phyloP scores from a whole-genome alignment of 2,888 invertebrate genomes.

The Ophonus ardosiacus region DNA sequence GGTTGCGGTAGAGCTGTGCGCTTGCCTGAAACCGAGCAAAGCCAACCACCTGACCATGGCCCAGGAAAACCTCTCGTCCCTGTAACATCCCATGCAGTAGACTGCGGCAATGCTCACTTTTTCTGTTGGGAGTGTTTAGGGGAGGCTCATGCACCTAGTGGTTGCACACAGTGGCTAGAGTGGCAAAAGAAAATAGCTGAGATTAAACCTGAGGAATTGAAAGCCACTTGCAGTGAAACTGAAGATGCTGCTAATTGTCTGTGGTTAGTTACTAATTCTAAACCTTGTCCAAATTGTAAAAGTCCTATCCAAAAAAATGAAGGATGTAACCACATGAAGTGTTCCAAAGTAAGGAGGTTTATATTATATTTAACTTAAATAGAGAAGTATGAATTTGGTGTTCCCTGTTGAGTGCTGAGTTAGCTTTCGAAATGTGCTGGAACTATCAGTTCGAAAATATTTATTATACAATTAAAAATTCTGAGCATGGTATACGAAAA shows the following conservation, averaged over 20 bases:
- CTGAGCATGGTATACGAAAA: too few relatives aligned
- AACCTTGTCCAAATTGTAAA: slow-evolving; percentile 84
- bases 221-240: slow-evolving; percentile 77
- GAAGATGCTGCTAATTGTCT: slow-evolving; percentile 82
- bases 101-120: slow-evolving; percentile 84
- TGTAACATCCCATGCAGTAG: slow-evolving; percentile 80
- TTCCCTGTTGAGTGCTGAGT: background rate
- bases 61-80: slow-evolving; percentile 68
- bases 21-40: slow-evolving; percentile 79
- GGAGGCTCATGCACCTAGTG: slow-evolving; percentile 83
- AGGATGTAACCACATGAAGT: slow-evolving; percentile 86
- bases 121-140: slow-evolving; percentile 82
- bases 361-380: background rate
- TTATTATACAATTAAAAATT: too few relatives aligned
- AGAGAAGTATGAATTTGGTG: background rate
- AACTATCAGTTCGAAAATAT: too few relatives aligned
- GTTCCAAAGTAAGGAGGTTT: slow-evolving; percentile 78
- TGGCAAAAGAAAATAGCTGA: slow-evolving; percentile 81
- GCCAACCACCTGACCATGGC: slow-evolving; percentile 57
- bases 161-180: slow-evolving; percentile 81
- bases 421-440: too few relatives aligned
- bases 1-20: slow-evolving; percentile 83
- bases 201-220: slow-evolving; percentile 81
- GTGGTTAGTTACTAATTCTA: slow-evolving; percentile 84
- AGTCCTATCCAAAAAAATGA: slow-evolving; percentile 85